phyloP scores from a whole-genome alignment of 2,888 invertebrate species.

The Hybos culiciformis region DNA sequence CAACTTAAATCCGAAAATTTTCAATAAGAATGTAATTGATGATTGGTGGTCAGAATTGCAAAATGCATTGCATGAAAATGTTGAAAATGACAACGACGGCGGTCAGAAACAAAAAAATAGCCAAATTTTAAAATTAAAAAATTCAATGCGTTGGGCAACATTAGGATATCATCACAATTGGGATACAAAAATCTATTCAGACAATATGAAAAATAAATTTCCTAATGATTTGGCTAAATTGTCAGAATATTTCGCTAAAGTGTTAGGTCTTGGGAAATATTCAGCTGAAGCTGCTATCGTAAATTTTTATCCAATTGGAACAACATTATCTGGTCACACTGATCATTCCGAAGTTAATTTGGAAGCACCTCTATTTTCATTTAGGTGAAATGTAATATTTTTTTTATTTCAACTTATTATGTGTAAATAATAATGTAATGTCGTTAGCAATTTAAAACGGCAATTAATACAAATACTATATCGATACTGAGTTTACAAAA shows the following conservation, averaged over 20 bases:
- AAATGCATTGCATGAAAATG: too few species aligned
- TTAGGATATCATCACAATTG: slow-evolving; percentile 97
- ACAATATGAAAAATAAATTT: slow-evolving; percentile 50
- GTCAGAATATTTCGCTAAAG: slow-evolving; percentile 46
- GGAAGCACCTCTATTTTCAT: slow-evolving; percentile 79
- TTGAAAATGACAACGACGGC: too few species aligned
- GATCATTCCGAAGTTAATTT: slow-evolving; percentile 85
- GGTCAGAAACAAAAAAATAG: slow-evolving; percentile 15
- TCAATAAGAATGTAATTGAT: slow-evolving; percentile 23
- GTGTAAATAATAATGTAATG: neutral
- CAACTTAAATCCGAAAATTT: slow-evolving; percentile 25
- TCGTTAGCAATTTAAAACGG: neutral
- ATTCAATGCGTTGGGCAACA: slow-evolving; percentile 77
- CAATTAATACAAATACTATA: neutral
- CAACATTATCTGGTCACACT: slow-evolving; percentile 84
- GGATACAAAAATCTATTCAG: slow-evolving; percentile 81
- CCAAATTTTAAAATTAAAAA: slow-evolving; percentile 24
- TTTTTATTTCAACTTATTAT: neutral
- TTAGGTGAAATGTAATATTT: slow-evolving; percentile 44
- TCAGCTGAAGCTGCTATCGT: slow-evolving; percentile 86
- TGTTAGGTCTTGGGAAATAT: slow-evolving; percentile 46
- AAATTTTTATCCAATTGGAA: slow-evolving; percentile 90
- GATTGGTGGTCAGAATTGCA: slow-evolving; percentile 51
- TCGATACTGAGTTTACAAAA: neutral
- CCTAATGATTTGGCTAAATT: slow-evolving; percentile 58